Conservation (phyloP, 2,797 vertebrate species). For the Phoebastria nigripes region DNA sequence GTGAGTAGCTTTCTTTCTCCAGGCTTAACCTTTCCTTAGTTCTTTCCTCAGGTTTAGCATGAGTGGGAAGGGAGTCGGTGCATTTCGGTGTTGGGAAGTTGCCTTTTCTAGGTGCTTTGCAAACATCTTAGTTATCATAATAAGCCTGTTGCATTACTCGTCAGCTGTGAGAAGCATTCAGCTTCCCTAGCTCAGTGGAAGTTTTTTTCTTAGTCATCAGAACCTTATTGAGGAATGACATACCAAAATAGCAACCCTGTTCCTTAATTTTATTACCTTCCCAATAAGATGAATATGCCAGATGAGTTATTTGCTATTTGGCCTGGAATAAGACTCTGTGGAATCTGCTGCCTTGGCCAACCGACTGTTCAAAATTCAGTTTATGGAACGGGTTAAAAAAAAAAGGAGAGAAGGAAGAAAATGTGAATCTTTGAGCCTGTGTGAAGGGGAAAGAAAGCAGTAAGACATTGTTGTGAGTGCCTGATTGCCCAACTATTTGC, state of each 20-base stretch:
- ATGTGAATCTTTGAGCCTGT: not conserved
- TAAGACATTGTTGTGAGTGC: not conserved
- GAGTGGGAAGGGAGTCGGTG: not conserved
- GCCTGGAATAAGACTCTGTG: constrained; percentile 9
- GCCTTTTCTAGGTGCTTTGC: not conserved
- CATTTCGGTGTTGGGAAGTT: not conserved
- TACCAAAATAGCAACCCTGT: not conserved
- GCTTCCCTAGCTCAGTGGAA: not conserved
- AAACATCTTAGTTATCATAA: not conserved
- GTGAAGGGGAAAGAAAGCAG: not conserved
- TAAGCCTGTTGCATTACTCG: not conserved
- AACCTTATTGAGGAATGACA: constrained; percentile 15
- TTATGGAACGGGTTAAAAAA: not conserved
- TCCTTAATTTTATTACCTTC: constrained; percentile 57
- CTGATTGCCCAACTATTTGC: not conserved
- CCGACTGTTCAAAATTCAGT: not conserved
- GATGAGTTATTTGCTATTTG: constrained; percentile 54
- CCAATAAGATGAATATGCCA: not conserved
- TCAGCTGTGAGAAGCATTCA: not conserved
- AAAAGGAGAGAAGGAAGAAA: not conserved
- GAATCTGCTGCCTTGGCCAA: constrained; percentile 33
- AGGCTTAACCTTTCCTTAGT: not conserved
- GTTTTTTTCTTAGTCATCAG: not conserved
- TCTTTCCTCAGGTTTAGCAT: not conserved
- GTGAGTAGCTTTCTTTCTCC: not conserved